Evolutionary conservation across 2,113 vertebrate genomes (phyloP).

Genomic region (Regulus satrapa): DNA sequence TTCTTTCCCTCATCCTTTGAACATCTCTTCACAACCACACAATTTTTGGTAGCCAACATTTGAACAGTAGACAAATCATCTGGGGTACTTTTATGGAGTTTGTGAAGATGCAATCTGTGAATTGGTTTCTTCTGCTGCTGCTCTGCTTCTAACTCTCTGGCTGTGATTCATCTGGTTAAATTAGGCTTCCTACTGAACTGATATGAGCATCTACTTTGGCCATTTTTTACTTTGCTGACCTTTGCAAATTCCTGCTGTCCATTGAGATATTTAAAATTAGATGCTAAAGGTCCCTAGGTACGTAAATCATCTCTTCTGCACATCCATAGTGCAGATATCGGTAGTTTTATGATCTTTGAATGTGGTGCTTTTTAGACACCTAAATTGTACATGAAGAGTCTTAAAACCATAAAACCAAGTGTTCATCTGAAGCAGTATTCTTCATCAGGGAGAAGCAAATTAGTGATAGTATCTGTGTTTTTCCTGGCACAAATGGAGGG

Average conservation of each 20-base stretch:
- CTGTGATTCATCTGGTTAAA: neutral
- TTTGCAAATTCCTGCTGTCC: neutral
- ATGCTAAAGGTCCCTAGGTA: neutral
- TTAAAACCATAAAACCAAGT: neutral
- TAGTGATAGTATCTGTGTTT: neutral
- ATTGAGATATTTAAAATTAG: neutral
- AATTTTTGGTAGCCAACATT: neutral
- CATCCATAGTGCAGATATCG: neutral
- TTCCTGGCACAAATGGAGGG: neutral
- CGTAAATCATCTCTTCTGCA: neutral
- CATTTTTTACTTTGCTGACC: neutral
- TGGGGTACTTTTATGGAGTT: neutral
- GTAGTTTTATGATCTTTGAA: neutral
- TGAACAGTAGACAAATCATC: neutral
- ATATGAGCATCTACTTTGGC: neutral
- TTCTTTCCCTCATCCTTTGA: neutral
- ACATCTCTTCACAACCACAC: neutral
- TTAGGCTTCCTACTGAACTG: neutral
- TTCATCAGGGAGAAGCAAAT: neutral
- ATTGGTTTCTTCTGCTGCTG: neutral
- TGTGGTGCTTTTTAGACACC: neutral
- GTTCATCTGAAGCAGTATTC: neutral
- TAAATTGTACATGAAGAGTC: neutral
- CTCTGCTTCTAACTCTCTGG: neutral
- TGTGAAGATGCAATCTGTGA: neutral